Evolutionary conservation across 1,140 invertebrate species (phyloP).

Genomic region (Drosophila nikananu): DNA sequence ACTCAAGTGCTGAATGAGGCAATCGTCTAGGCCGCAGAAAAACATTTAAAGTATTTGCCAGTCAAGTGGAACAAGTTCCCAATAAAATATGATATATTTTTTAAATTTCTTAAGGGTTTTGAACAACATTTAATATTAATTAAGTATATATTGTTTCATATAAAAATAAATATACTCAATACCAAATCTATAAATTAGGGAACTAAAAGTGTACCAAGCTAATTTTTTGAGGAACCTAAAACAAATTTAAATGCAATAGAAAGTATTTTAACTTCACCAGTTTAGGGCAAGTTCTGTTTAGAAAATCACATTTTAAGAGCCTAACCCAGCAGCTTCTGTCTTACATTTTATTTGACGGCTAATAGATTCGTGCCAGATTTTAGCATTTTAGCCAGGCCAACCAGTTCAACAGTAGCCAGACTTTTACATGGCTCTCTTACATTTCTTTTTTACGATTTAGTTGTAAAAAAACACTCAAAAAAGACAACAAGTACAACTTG

Average conservation of each 20-base stretch:
- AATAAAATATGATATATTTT: constrained; percentile 7
- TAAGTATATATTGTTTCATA: too few relatives aligned
- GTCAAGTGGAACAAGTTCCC: constrained; percentile 5
- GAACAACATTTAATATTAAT: too few relatives aligned
- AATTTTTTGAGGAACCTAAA: constrained; percentile 1
- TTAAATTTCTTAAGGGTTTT: not conserved
- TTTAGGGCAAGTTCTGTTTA: constrained; percentile 2
- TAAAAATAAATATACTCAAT: too few relatives aligned
- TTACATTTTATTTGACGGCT: constrained; percentile 26
- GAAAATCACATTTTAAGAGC: constrained; percentile 3
- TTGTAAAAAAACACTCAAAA: constrained; percentile 22
- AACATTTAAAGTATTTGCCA: constrained; percentile 4
- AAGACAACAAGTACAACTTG: not conserved
- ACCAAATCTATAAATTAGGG: not conserved
- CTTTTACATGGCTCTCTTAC: constrained; percentile 37
- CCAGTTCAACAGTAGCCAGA: constrained; percentile 47
- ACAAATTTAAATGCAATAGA: not conserved
- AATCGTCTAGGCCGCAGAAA: constrained; percentile 27
- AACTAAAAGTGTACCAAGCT: not conserved
- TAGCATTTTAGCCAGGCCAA: constrained; percentile 19
- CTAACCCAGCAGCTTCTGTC: not conserved
- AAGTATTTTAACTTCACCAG: constrained; percentile 5
- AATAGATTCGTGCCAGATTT: constrained; percentile 47
- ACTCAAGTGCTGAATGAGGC: constrained; percentile 43
- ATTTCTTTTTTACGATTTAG: constrained; percentile 27